Conservation (phyloP, 2,113 vertebrate genomes). For the Probosciger aterrimus region DNA sequence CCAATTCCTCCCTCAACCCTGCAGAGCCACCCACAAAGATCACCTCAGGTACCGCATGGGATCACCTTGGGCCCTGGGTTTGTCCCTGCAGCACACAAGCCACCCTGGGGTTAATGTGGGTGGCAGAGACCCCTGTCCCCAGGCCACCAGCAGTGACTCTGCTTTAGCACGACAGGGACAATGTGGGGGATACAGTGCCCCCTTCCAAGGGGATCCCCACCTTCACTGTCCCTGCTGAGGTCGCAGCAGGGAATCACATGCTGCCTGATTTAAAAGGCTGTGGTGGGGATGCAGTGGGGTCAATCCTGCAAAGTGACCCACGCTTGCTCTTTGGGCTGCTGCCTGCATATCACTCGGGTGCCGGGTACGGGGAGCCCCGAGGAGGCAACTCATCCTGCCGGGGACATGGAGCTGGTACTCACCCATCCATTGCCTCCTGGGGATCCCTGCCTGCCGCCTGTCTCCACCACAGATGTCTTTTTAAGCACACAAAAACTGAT, state of each 20-base stretch:
- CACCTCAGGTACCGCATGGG: accelerated
- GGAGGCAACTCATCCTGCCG: background rate
- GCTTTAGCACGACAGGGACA: background rate
- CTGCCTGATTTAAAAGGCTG: background rate
- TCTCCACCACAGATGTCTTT: background rate
- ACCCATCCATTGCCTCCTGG: background rate
- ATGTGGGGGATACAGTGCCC: accelerated
- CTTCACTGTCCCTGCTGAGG: accelerated
- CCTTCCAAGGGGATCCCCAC: background rate
- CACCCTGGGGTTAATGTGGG: accelerated
- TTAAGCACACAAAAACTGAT: background rate
- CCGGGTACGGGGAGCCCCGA: accelerated
- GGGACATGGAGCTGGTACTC: background rate
- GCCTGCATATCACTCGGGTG: accelerated
- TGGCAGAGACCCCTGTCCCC: accelerated
- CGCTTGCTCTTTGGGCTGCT: background rate
- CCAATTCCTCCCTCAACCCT: accelerated
- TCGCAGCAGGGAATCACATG: background rate
- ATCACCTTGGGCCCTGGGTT: background rate
- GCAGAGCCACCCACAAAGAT: background rate
- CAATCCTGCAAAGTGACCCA: background rate
- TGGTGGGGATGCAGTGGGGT: background rate
- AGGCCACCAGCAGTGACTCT: background rate
- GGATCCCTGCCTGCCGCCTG: background rate
- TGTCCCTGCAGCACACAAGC: background rate